Evolutionary conservation across 2,888 invertebrate genomes (phyloP), one percentile per base, ranked within the genome.

Genomic region (Fragum fragum): DNA sequence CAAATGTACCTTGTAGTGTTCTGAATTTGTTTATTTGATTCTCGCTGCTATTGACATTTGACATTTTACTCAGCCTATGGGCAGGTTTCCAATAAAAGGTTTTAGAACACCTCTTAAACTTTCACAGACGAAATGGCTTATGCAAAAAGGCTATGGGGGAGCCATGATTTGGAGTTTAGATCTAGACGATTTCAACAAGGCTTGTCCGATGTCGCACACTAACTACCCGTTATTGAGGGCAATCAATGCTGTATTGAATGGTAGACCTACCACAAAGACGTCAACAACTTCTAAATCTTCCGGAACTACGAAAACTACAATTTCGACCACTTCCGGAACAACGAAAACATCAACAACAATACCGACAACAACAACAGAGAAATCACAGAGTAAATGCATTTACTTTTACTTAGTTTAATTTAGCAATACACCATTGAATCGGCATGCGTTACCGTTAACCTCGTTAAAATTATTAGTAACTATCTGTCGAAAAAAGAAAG

Each of bases 101-200:
- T n/a, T n/a, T n/a, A n/a, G n/a, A n/a, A n/a, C n/a, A n/a, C n/a
- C n/a, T n/a, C n/a, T 36, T 36, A 3, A 36, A 36, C 32, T 6
- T 23, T 2, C 1, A 18, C 75, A 87, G 87, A 73, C 78, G 9
- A 11, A 75, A 0, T 86, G 85, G 85, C 29, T 87, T n/a, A 81
- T 78, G 63, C 36, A 52, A 9, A 70, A 87, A 26, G 84, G 85
- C 0, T 87, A 76, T 55, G 88, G 86, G 32, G 88, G 88, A 23
- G 88, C 86, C 16, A 89, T 87, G 88, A 74, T 89, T 0, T 89
- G 88, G 88, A 63, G 85, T 6, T 57, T 89, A 14, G 79, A 78
- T 16, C 57, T 85, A 6, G 88, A 89, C 74, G 88, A 89, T 71
- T 89, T 89, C 74, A 74, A 59, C 16, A 42, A 80, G 23, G 63